Evolutionary conservation across 2,888 invertebrate species (phyloP).

Genomic region (Oxyscelio sp.): DNA sequence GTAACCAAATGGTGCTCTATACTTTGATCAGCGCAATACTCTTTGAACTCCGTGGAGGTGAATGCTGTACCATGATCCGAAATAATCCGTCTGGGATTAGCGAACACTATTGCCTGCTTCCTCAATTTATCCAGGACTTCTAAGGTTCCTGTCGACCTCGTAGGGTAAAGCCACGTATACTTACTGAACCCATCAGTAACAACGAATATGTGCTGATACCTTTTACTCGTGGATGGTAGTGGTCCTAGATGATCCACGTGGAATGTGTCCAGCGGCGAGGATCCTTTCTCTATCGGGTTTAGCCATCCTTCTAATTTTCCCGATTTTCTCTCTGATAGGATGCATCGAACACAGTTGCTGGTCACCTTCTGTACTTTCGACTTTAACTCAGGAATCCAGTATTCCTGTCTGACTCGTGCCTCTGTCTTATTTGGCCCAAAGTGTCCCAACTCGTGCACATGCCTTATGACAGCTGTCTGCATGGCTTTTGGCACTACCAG

Average conservation of each 20-base stretch:
- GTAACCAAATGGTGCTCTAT: not conserved
- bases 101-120: not conserved
- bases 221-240: constrained; percentile 9
- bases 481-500: constrained; percentile 50
- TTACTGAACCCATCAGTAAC: not conserved
- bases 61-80: not conserved
- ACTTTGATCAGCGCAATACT: not conserved
- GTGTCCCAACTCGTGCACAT: not conserved
- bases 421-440: not conserved
- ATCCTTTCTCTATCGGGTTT: not conserved
- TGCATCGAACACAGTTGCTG: not conserved
- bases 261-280: too few relatives aligned
- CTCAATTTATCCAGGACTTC: not conserved
- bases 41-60: not conserved
- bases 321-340: not conserved
- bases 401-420: not conserved
- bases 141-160: not conserved
- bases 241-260: not conserved
- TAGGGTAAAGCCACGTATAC: not conserved
- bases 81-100: not conserved
- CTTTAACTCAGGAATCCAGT: not conserved
- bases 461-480: not conserved
- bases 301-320: not conserved
- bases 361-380: not conserved
- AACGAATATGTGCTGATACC: not conserved